Base-by-base conservation (phyloP, 2,888 invertebrate species). In the Gandaritis pyraliata region DNA sequence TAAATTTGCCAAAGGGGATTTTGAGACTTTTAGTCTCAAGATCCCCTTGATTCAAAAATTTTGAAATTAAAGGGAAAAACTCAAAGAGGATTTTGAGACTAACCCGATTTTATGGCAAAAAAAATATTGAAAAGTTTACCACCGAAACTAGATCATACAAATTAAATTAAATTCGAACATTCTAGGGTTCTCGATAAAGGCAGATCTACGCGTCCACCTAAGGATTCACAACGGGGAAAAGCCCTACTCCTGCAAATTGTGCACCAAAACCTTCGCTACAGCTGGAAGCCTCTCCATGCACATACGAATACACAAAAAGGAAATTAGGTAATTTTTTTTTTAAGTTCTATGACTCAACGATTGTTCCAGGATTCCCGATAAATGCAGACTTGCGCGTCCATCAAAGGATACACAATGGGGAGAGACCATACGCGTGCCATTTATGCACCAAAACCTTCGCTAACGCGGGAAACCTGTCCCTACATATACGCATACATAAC, bases 221-320 rank as follows among this genome's bases (percentile, higher is more conserved):
- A 73, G 92, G 3, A 80, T 85, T 0, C 92, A 92, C 73, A 92
- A 87, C 13, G 92, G 92, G 0, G 92, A 92, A 73, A 90, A 90
- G 64, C 92, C 92, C 0, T 92, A 91, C 66, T 76, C 86, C 0
- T 92, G 92, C 61, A 86, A 86, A 23, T 73, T 92, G 1, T 92
- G 92, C 67, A 74, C 80, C 11, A 92, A 92, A 68, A 88, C 87
- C 0, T 92, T 92, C 63, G 86, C 91, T 0, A 91, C 92, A 0
- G 85, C 90, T 0, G 92, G 92, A 0, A 92, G 92, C 73, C 80
- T 92, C 6, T 87, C 88, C 18, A 90, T 90, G 72, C 92, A 92
- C 48, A 72, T 91, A 5, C 73, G 92, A 57, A 91, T 91, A 81
- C 92, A 92, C 64, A 92, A 90, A 33, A 89, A 88, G 64, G 92